These are phyloP conservation scores for Pholis gunnellus DNA, from an alignment of 2,113 vertebrate genomes.

Conservation along the genomic window DNA sequence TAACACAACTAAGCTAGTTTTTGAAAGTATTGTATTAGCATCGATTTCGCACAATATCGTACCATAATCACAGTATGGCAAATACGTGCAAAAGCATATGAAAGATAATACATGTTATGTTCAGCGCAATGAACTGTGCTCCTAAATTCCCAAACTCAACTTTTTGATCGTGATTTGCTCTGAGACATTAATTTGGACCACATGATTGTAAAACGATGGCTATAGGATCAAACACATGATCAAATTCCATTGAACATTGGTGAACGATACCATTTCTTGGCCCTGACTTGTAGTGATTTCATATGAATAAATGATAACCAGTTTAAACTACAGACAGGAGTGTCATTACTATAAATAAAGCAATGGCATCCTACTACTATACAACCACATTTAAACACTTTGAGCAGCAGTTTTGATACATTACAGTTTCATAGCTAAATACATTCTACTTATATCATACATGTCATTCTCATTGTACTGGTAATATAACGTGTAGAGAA, in stretches of 20 bases:
- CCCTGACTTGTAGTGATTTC: no score
- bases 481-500: not conserved
- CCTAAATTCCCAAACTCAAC: not conserved
- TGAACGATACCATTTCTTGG: not conserved
- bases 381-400: not conserved
- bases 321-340: not conserved
- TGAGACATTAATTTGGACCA: not conserved
- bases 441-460: not conserved
- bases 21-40: not conserved
- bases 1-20: not conserved
- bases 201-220: not conserved
- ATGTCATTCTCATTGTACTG: not conserved
- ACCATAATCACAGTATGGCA: not conserved
- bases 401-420: not conserved
- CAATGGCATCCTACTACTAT: not conserved
- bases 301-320: not conserved
- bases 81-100: not conserved
- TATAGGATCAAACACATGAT: not conserved
- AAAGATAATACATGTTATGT: not conserved
- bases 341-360: not conserved
- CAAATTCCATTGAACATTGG: not conserved
- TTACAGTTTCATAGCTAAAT: not conserved
- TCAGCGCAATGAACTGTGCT: no score
- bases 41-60: not conserved
- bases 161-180: not conserved